A percentile compares a stretch with the other conserved stretches of the same genome.
Conservation (phyloP, 2,797 vertebrate species). For the Molossus alvarezi region DNA sequence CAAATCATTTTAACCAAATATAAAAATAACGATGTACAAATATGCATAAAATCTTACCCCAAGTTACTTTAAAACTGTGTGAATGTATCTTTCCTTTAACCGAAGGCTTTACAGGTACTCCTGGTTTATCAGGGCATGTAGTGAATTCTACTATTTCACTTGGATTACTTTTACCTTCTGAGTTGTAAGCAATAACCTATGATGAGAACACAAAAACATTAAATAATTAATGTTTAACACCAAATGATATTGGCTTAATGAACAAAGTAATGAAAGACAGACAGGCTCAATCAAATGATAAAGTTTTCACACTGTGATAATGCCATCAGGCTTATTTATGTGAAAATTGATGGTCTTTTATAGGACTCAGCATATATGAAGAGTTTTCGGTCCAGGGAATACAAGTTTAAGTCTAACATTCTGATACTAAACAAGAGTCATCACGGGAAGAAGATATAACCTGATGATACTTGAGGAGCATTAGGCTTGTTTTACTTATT, state of each 20-base stretch:
- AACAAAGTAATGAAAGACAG: slow-evolving; percentile 34
- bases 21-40: slow-evolving; percentile 63
- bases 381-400: background rate
- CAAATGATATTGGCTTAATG: background rate
- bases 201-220: slow-evolving; percentile 76
- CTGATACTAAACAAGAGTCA: slow-evolving; percentile 33
- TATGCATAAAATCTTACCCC: slow-evolving; percentile 93
- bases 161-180: slow-evolving; percentile 98
- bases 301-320: slow-evolving; percentile 11
- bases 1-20: slow-evolving; percentile 72
- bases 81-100: slow-evolving; percentile 96
- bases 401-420: slow-evolving; percentile 29
- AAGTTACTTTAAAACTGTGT: slow-evolving; percentile 95
- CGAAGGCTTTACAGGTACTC: slow-evolving; percentile 93
- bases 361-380: background rate
- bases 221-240: slow-evolving; percentile 43
- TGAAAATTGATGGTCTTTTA: slow-evolving; percentile 25
- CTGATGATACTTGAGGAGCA: background rate
- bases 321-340: background rate
- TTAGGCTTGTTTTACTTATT: slow-evolving; percentile 61
- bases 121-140: slow-evolving; percentile 96
- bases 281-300: background rate
- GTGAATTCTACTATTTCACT: slow-evolving; percentile 95
- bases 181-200: slow-evolving; percentile 98
- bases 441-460: slow-evolving; percentile 57